Evolutionary conservation across 2,113 vertebrate species (phyloP), one percentile per base, ranked within the genome.

Genomic region (Lepus timidus): DNA sequence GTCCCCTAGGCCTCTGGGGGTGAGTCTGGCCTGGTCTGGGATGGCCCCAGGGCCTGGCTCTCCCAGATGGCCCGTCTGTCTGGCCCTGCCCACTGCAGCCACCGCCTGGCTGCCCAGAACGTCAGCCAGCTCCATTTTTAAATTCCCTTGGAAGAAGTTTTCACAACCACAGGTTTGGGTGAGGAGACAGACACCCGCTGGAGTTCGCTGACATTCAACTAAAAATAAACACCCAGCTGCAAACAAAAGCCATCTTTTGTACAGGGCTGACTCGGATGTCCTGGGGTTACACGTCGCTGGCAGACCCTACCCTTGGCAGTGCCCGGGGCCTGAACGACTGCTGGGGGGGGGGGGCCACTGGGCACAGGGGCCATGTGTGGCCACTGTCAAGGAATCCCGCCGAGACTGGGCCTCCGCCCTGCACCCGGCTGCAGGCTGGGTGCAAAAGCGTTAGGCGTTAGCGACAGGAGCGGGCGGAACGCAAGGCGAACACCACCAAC

Each of bases 171-270:
- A 16, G 25, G 93, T 96, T 94, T 93, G 97, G 92, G 90, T 95
- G 85, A 97, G 85, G 92, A 96, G 93, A 95, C 96, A 94, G 86
- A 97, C 89, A 74, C 49, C 49, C 0, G 31, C 88, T 95, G 83
- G 65, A 88, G 94, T 96, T 91, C 78, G 90, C 95, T 68, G 95
- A 97, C 97, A 96, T 55, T 65, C 88, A 95, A 96, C 97, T 97
- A 97, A 97, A 97, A 97, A 97, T 97, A 97, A 97, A 97, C 97
- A 96, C 27, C 71, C 74, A 27, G 65, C 52, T 67, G 95, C 90
- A 85, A 97, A 97, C 95, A 97, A 97, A 96, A 97, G 97, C 92
- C 97, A 95, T 89, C 90, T 96, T 97, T 95, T 85, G 14, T 19
- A 94, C 78, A 67, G 78, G 92, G 79, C 90, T 80, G 90, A 90